These are phyloP conservation scores for Ammodytes dubius DNA, from an alignment of 2,113 vertebrate genomes.

Conservation along the genomic window DNA sequence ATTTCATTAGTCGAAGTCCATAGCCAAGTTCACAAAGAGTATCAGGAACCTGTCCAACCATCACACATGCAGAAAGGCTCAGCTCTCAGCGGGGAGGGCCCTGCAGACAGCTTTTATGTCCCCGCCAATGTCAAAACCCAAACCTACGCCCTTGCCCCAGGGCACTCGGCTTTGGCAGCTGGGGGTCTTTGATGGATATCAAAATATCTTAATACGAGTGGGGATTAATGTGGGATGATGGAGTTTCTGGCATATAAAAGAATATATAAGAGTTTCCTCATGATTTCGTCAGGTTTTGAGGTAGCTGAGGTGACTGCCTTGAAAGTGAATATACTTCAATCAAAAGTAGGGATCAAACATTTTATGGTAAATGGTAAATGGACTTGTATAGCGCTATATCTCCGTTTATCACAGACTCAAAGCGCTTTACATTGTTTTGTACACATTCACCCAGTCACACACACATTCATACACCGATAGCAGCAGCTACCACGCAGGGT, in stretches of 20 bases:
- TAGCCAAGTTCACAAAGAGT: neutral
- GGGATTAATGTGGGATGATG: conserved; percentile 44
- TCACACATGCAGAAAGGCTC: too few species aligned
- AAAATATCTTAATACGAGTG: conserved; percentile 24
- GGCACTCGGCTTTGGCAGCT: conserved; percentile 8
- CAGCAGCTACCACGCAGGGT: too few species aligned
- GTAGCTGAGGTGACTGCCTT: conserved; percentile 22
- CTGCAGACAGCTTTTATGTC: neutral
- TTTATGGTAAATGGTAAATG: too few species aligned
- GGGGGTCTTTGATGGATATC: conserved; percentile 49
- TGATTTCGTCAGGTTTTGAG: conserved; percentile 58
- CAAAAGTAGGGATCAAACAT: conserved; percentile 36
- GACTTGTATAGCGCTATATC: too few species aligned
- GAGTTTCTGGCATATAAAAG: conserved; percentile 10
- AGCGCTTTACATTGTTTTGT: too few species aligned
- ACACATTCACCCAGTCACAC: too few species aligned
- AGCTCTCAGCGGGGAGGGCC: too few species aligned
- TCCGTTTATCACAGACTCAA: too few species aligned
- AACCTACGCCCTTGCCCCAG: neutral
- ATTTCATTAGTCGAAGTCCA: too few species aligned
- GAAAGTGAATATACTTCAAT: conserved; percentile 25
- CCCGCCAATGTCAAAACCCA: neutral
- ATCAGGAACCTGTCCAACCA: neutral
- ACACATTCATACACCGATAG: too few species aligned
- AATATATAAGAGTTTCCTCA: conserved; percentile 56